Evolutionary conservation across 2,113 vertebrate genomes (phyloP), one percentile per base, ranked within the genome.

Genomic region (Nettapus auritus): DNA sequence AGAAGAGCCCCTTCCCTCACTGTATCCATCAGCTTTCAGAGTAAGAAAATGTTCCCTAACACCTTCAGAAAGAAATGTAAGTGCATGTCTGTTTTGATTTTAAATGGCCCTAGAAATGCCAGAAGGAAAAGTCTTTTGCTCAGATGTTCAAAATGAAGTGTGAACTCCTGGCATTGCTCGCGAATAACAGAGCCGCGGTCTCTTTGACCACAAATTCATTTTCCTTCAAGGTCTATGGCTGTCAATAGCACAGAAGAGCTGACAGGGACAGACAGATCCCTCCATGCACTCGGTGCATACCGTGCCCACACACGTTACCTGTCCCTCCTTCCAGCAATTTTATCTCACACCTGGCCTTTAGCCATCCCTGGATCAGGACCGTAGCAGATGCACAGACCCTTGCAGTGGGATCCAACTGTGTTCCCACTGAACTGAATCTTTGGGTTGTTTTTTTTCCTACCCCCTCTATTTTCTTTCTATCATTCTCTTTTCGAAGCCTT

Each of bases 271-370:
- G 40, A 25, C 5, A 23, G 59, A 26, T 44, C 40, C 66, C 46
- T 44, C 48, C 6, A 2, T 15, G n/a, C 53, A 7, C 36, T 8
- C 77, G 4, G 4, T 21, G n/a, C 44, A 52, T 1, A 1, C 0
- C 8, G 18, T 55, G 55, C 75, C 81, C 20, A 2, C 1, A 20
- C 1, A n/a, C 1, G 0, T 46, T 31, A 16, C 23, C 90, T 11
- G 12, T 33, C 64, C 40, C 50, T 62, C 60, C 53, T 36, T 11
- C 57, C 13, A 64, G 33, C 25, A n/a, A 4, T 36, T 1, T 1
- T 9, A 31, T 34, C 36, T 19, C 53, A 36, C 20, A 13, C 11
- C 20, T 31, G 40, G 40, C 40, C 40, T 13, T 13, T 40, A 40
- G 40, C 40, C 12, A 40, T 40, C 46, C 44, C 44, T 44, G 44